These are phyloP conservation scores for Thera obeliscata DNA, from an alignment of 2,888 invertebrate species.

Conservation along the genomic window DNA sequence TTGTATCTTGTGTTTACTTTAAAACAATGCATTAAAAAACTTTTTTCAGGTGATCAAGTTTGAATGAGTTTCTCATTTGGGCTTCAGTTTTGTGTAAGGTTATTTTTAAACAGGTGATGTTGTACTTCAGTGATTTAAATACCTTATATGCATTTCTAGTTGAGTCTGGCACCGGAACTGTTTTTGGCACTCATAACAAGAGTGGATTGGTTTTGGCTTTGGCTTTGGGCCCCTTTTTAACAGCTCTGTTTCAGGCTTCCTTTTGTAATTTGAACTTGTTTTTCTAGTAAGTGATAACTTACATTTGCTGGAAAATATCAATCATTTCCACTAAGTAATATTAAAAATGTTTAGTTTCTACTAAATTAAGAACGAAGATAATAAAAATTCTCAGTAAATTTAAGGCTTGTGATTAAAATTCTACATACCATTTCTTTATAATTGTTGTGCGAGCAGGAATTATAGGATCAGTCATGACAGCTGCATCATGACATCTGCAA, in stretches of 20 bases:
- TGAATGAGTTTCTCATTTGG: too few species aligned
- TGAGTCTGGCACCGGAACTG: slow-evolving; percentile 86
- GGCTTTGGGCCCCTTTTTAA: slow-evolving; percentile 86
- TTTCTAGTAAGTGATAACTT: slow-evolving; percentile 58
- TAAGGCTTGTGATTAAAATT: not conserved
- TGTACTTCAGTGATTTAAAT: slow-evolving; percentile 11
- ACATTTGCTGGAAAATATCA: slow-evolving; percentile 64
- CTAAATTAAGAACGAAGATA: too few species aligned
- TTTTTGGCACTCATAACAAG: slow-evolving; percentile 85
- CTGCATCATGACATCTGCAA: slow-evolving; percentile 79
- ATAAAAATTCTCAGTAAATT: too few species aligned
- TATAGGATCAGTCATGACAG: slow-evolving; percentile 83
- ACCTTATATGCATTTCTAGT: slow-evolving; percentile 85
- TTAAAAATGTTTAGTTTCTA: too few species aligned
- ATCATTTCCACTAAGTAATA: not conserved
- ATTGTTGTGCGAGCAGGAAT: slow-evolving; percentile 63
- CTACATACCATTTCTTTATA: slow-evolving; percentile 69
- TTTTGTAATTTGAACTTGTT: slow-evolving; percentile 76
- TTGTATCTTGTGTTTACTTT: too few species aligned
- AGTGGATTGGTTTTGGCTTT: slow-evolving; percentile 82
- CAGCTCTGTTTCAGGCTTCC: slow-evolving; percentile 83
- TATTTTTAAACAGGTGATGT: not conserved
- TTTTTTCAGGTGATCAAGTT: too few species aligned
- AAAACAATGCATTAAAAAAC: too few species aligned
- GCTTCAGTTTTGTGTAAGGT: too few species aligned